These are phyloP conservation scores for Macrophya alboannulata DNA, from an alignment of 2,888 invertebrate genomes.

Conservation along the genomic window DNA sequence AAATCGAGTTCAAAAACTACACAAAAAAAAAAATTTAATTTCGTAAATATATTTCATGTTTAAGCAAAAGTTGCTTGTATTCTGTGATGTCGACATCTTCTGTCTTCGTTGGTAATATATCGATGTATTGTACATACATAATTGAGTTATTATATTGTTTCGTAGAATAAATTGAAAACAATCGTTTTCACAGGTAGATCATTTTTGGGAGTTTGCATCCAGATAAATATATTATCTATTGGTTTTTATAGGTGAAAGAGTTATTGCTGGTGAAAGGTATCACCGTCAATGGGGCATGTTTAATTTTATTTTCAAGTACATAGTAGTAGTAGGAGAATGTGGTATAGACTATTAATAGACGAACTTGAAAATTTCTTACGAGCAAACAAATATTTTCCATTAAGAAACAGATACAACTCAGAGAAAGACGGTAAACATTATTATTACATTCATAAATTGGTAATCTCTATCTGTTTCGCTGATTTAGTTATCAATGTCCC, in stretches of 20 bases:
- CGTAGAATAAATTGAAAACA: constrained; percentile 40
- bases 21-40: background rate
- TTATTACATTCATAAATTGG: constrained; percentile 7
- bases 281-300: constrained; percentile 26
- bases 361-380: background rate
- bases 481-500: constrained; percentile 31
- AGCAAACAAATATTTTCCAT: background rate
- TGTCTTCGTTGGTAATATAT: constrained; percentile 13
- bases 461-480: background rate
- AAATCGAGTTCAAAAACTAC: background rate
- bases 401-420: constrained; percentile 50
- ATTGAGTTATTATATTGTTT: background rate
- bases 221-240: background rate
- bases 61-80: constrained; percentile 24
- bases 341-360: background rate
- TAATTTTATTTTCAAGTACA: constrained; percentile 3
- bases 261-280: constrained; percentile 30
- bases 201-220: constrained; percentile 25
- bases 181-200: constrained; percentile 19
- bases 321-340: constrained; percentile 36
- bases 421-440: background rate
- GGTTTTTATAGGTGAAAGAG: constrained; percentile 16
- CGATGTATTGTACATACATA: background rate
- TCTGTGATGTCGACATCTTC: constrained; percentile 19
- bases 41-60: background rate